Percentiles rank a stretch among this genome's conserved stretches.
These are phyloP conservation scores for Piezodorus guildinii DNA, from an alignment of 1,140 invertebrate genomes.

Conservation along the genomic window DNA sequence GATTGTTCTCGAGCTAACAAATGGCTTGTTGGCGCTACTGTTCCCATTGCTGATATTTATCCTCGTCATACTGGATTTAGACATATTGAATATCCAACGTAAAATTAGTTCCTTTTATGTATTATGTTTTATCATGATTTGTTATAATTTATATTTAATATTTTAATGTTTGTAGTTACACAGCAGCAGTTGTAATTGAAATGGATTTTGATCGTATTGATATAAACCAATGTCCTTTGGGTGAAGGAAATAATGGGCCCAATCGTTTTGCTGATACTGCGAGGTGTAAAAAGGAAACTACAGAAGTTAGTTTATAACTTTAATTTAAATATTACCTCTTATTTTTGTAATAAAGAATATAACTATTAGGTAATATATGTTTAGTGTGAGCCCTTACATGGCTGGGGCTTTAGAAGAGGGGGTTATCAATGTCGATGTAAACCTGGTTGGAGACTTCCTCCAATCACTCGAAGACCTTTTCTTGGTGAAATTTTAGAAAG, in stretches of 20 bases:
- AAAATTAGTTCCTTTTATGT: constrained; percentile 31
- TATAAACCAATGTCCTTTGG: constrained; percentile 90
- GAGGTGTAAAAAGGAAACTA: constrained; percentile 83
- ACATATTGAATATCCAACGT: constrained; percentile 92
- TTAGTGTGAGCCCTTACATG: constrained; percentile 90
- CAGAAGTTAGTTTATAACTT: constrained; percentile 53
- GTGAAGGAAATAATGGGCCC: constrained; percentile 74
- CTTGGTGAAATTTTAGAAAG: constrained; percentile 87
- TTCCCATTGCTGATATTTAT: constrained; percentile 90
- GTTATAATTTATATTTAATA: constrained; percentile 16
- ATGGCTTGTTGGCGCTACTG: constrained; percentile 86
- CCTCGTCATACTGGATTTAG: constrained; percentile 87
- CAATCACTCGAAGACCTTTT: constrained; percentile 75
- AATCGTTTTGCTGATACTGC: constrained; percentile 86
- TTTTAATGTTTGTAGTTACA: constrained; percentile 53
- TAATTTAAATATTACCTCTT: constrained; percentile 8
- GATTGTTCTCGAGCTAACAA: constrained; percentile 92
- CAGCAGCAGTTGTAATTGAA: constrained; percentile 83
- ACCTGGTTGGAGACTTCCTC: constrained; percentile 79
- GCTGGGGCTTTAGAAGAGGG: constrained; percentile 88
- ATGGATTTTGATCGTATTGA: constrained; percentile 96
- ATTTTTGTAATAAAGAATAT: background rate
- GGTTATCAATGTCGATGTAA: constrained; percentile 92
- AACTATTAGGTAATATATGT: background rate
- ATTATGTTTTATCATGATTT: background rate